Evolutionary conservation across 2,797 vertebrate species (phyloP).

Genomic region (Toxotes lorentzi): DNA sequence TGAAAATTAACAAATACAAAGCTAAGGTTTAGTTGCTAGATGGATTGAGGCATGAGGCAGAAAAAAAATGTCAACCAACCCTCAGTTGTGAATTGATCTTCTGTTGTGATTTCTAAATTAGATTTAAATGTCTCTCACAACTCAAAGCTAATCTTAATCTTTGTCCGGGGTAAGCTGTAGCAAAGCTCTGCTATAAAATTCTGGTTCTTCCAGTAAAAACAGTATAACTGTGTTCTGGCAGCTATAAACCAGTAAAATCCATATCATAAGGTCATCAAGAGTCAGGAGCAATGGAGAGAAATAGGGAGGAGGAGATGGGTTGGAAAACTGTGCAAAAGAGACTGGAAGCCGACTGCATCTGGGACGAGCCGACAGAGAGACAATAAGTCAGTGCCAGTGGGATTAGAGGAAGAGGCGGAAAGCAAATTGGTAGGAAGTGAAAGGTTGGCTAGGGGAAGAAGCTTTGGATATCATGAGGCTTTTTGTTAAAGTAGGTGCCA

Average conservation of each 20-base stretch:
- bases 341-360: constrained; percentile 24
- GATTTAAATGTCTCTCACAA: constrained; percentile 8
- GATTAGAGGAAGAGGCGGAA: constrained; percentile 39
- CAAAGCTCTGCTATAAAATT: not conserved
- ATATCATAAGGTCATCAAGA: constrained; percentile 13
- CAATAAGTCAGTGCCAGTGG: constrained; percentile 51
- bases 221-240: constrained; percentile 25
- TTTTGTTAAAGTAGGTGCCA: constrained; percentile 47
- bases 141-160: constrained; percentile 19
- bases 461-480: constrained; percentile 49
- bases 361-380: constrained; percentile 40
- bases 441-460: constrained; percentile 36
- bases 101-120: not conserved
- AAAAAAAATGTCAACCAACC: not conserved
- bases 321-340: constrained; percentile 20
- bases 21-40: not conserved
- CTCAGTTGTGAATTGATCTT: not conserved
- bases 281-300: constrained; percentile 8
- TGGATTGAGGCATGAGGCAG: not conserved
- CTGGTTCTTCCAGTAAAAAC: not conserved
- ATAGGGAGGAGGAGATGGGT: not conserved
- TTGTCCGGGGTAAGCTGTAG: not conserved
- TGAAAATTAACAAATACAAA: not conserved
- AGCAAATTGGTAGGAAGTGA: constrained; percentile 58
- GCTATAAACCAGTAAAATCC: not conserved